These are phyloP conservation scores for Megathymus violae DNA, from an alignment of 1,140 invertebrate species.

Conservation along the genomic window DNA sequence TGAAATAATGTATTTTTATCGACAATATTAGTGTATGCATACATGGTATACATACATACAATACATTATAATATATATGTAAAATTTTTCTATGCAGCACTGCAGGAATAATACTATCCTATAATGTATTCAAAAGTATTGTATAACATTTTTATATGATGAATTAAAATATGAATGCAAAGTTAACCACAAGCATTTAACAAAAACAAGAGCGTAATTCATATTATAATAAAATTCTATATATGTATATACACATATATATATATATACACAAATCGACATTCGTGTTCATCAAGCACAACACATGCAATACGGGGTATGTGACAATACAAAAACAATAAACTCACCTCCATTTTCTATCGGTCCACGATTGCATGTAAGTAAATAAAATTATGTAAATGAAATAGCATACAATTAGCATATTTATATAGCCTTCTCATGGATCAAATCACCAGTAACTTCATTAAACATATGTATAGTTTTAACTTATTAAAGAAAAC, in stretches of 20 bases:
- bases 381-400: conserved; percentile 67
- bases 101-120: background rate
- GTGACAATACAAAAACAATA: conserved; percentile 23
- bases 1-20: no score
- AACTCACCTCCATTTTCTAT: conserved; percentile 79
- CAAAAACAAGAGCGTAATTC: conserved; percentile 1
- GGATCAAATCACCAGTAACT: conserved; percentile 3
- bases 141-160: background rate
- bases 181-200: conserved; percentile 9
- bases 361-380: conserved; percentile 71
- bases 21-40: no score
- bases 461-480: conserved; percentile 2
- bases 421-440: conserved; percentile 8
- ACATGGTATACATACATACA: no score
- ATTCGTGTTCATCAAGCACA: background rate
- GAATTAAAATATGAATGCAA: background rate
- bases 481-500: conserved; percentile 1
- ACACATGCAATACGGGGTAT: conserved; percentile 13
- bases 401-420: conserved; percentile 43
- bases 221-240: no score
- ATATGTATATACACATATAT: no score
- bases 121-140: no score
- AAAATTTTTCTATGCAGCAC: no score
- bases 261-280: conserved; percentile 1
- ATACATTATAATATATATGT: no score